Base-by-base conservation (phyloP, 1,140 invertebrate species). In the Rhagoletis zephyria region DNA sequence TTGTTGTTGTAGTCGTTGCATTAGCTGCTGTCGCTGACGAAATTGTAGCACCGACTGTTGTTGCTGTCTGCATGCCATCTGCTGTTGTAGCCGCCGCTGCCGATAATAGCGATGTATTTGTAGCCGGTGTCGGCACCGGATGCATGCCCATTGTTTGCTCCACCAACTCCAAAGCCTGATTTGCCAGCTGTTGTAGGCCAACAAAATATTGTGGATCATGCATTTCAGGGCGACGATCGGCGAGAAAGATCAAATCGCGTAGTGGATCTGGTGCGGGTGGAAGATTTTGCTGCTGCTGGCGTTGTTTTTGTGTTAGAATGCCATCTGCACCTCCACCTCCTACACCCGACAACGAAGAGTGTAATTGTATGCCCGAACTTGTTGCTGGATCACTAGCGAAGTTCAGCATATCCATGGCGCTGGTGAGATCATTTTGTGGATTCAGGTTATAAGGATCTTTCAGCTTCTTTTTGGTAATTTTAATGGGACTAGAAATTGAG, bases 401-500 rank as follows among this genome's bases (percentile, higher is more conserved):
- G 0, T 96, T 95, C 94, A 97, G 96, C 86, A 97, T 96, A 90
- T 97, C 96, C 87, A 97, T 94, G n/a, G 97, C 96, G 12, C 95
- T 95, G 56, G 95, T 95, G 88, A 96, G 96, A 89, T 90, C 95
- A 61, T 85, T 86, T 63, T 87, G 89, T 4, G 88, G 89, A 89
- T 91, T 89, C 85, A 92, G 56, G 88, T 91, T 91, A 65, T 93
- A 92, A 0, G 92, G 92, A 89, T 93, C 92, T 88, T 91, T 92
- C 0, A 91, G 88, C 88, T 93, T 93, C 88, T 95, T 95, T 87
- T 93, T 92, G 16, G 94, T 93, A 5, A 94, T 93, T 93, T 96
- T 96, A 14, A 96, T 95, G 7, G 97, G 97, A 45, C 97, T 97
- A n/a, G 96, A 97, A 87, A 97, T 96, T 2, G 96, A 97, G 56